phyloP scores from a whole-genome alignment of 2,113 vertebrate species.

The Prietella phreatophila region DNA sequence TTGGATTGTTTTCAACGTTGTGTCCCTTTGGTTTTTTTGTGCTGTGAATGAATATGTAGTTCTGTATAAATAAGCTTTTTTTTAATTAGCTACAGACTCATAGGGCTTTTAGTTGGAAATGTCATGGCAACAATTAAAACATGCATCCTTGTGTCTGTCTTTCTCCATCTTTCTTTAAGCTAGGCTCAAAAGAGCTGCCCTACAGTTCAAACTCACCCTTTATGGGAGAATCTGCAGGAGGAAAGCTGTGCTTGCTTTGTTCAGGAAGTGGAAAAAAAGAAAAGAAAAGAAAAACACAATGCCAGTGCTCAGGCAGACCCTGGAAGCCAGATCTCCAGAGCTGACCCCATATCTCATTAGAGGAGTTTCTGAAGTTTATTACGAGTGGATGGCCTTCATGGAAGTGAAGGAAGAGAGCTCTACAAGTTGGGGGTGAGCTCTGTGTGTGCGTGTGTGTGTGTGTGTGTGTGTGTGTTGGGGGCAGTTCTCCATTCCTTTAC shows the following conservation, averaged over 20 bases:
- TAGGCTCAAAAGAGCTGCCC: not conserved
- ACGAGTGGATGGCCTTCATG: conserved; percentile 42
- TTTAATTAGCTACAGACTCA: not conserved
- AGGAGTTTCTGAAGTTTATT: conserved; percentile 53
- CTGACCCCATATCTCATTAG: conserved; percentile 52
- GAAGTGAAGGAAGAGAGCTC: conserved; percentile 37
- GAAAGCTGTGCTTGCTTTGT: conserved; percentile 43
- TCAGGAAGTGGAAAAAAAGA: conserved; percentile 25
- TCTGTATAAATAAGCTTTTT: not conserved
- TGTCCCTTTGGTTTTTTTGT: not conserved
- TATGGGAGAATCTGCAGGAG: conserved; percentile 28
- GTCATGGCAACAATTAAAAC: conserved; percentile 28
- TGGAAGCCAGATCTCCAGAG: conserved; percentile 44
- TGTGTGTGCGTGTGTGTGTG: conserved; percentile 51
- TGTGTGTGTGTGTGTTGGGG: conserved; percentile 48
- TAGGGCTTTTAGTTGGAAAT: not conserved
- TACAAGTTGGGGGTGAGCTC: conserved; percentile 25
- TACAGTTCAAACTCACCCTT: conserved; percentile 28
- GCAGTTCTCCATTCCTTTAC: conserved; percentile 47
- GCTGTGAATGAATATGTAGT: not conserved
- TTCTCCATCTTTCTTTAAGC: conserved; percentile 3
- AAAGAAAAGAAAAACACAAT: conserved; percentile 33
- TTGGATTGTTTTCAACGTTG: not conserved
- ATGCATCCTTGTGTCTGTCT: conserved; percentile 26
- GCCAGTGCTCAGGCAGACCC: conserved; percentile 36